phyloP scores from a whole-genome alignment of 2,113 vertebrate species.

The Odocoileus hemionus region DNA sequence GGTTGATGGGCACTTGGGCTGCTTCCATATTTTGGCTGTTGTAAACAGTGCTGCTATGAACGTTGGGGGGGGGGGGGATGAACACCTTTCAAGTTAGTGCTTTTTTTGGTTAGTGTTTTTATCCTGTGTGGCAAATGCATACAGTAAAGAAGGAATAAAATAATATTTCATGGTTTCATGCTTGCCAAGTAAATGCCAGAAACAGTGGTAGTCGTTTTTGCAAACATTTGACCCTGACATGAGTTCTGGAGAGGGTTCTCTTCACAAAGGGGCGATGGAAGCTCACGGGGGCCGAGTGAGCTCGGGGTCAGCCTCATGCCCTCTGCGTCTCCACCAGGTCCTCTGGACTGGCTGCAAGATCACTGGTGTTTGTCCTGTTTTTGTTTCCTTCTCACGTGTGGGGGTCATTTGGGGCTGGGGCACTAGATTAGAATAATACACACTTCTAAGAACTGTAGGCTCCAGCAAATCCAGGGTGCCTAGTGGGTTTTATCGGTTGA shows the following conservation, averaged over 20 bases:
- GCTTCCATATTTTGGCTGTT: not conserved
- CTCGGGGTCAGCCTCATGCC: accelerated
- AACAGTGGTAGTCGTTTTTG: not conserved
- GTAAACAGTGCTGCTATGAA: not conserved
- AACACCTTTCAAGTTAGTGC: not conserved
- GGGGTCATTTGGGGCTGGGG: not conserved
- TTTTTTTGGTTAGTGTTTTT: not conserved
- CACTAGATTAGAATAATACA: not conserved
- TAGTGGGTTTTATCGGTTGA: not conserved
- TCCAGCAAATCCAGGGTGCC: not conserved
- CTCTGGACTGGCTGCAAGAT: not conserved
- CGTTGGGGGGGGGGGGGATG: not conserved
- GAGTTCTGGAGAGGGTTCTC: not conserved
- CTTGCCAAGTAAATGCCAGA: not conserved
- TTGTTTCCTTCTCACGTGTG: not conserved
- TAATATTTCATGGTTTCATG: not conserved
- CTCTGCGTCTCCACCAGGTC: accelerated
- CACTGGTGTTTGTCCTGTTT: not conserved
- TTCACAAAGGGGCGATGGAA: not conserved
- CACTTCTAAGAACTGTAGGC: not conserved
- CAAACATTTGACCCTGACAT: not conserved
- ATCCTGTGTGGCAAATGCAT: not conserved
- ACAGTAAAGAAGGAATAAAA: not conserved
- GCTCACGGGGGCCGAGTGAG: not conserved
- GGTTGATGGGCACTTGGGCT: not conserved